phyloP scores from a whole-genome alignment of 1,140 invertebrate species.

The Copidosoma floridanum region DNA sequence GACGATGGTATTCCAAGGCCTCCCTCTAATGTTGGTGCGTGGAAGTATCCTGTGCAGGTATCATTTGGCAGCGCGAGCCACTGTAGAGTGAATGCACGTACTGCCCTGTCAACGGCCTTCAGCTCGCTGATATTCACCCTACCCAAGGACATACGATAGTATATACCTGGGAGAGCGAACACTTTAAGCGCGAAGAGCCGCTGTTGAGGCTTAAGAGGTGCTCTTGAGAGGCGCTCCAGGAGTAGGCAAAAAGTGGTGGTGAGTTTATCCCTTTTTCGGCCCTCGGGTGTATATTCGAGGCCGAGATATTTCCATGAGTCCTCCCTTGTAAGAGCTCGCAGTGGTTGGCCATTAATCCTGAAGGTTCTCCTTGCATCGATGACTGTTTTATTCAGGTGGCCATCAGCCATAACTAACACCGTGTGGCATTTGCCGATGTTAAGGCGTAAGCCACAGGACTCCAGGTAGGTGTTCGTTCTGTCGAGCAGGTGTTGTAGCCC shows the following conservation, averaged over 20 bases:
- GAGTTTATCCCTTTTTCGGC: slow-evolving; percentile 28
- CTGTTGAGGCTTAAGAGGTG: slow-evolving; percentile 45
- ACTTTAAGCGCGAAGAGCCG: slow-evolving; percentile 34
- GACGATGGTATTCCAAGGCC: slow-evolving; percentile 36
- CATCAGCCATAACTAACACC: slow-evolving; percentile 35
- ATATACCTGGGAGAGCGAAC: slow-evolving; percentile 33
- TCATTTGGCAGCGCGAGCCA: slow-evolving; percentile 45
- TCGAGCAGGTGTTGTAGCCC: slow-evolving; percentile 27
- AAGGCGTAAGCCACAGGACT: slow-evolving; percentile 33
- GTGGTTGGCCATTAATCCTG: neutral
- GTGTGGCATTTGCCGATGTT: slow-evolving; percentile 42
- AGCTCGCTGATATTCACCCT: slow-evolving; percentile 30
- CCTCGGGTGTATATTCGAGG: slow-evolving; percentile 35
- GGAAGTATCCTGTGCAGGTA: slow-evolving; percentile 38
- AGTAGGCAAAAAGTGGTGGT: neutral
- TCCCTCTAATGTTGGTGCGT: slow-evolving; percentile 38
- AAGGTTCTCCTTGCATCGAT: slow-evolving; percentile 24
- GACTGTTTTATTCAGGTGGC: slow-evolving; percentile 36
- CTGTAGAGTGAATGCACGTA: slow-evolving; percentile 32
- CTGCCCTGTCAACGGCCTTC: slow-evolving; percentile 33
- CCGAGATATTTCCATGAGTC: slow-evolving; percentile 46
- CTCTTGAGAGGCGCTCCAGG: slow-evolving; percentile 33
- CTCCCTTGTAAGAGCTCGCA: slow-evolving; percentile 17
- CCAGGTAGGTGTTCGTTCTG: neutral
- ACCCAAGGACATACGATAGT: slow-evolving; percentile 37